Evolutionary conservation across 2,888 invertebrate genomes (phyloP), one percentile per base, ranked within the genome.

Genomic region (Carterocephalus palaemon): DNA sequence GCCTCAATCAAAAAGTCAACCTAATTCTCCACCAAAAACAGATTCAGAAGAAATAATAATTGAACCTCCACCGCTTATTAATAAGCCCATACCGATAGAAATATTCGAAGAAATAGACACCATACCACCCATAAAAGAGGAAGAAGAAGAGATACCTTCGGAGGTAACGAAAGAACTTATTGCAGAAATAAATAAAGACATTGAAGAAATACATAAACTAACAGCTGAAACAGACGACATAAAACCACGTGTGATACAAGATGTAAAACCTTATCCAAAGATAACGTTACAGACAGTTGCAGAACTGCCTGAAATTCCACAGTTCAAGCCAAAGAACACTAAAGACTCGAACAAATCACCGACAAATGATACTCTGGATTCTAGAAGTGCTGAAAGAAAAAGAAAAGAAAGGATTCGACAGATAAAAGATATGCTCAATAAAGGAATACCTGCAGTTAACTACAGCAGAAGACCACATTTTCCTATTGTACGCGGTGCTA

Each of bases 401-500:
- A 86, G 91, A 55, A 89, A 89, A 58, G 91, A 90, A 52, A 86
- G 91, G 59, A 85, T 92, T 62, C 88, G 90, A 48, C 92, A 92
- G 69, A 92, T 93, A 42, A 91, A 92, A 65, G 92, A 93, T 52
- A 81, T 93, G 62, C 70, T 93, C 10, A 90, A 89, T 52, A 90
- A 92, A 59, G 91, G 91, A 45, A 91, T 92, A n/a, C 91, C 91
- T 13, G 88, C 90, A 34, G 88, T 89, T 2, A 88, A 84, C 32
- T 55, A 74, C 20, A 71, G 67, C 32, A 81, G 88, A 56, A 74
- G 89, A 31, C 80, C 84, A 67, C 90, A 59, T 72, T 90, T 66
- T 89, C 94, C 95, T 1, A 89, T 95, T 54, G 93, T 95, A 0
- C 85, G 94, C 34, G 88, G 93, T 29, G 80, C 87, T 28, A 84